Percentiles rank a stretch among this genome's conserved stretches.
These are phyloP conservation scores for Poeciliopsis prolifica DNA, from an alignment of 2,113 vertebrate species.

Conservation along the genomic window DNA sequence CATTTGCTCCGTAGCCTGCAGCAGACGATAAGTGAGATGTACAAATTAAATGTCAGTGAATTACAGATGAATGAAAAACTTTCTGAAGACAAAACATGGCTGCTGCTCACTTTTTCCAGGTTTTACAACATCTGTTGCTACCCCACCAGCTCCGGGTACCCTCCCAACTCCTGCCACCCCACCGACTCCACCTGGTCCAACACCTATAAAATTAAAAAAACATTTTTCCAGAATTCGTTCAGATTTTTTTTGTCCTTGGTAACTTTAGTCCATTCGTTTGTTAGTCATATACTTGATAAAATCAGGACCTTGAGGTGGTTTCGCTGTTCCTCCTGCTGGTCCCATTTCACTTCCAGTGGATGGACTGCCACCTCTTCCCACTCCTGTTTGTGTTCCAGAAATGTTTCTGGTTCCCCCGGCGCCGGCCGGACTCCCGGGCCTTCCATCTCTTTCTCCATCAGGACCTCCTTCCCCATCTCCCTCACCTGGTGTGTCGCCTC, in stretches of 20 bases:
- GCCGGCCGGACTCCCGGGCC: slow-evolving; percentile 29
- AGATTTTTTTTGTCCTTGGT: background rate
- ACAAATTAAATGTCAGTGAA: background rate
- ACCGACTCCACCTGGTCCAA: slow-evolving; percentile 28
- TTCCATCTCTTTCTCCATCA: slow-evolving; percentile 56
- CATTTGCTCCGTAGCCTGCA: slow-evolving; percentile 70
- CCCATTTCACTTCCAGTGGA: slow-evolving; percentile 48
- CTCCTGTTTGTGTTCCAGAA: slow-evolving; percentile 23
- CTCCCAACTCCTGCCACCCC: slow-evolving; percentile 31
- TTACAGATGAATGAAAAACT: background rate
- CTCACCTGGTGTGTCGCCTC: slow-evolving; percentile 80
- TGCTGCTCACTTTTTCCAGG: slow-evolving; percentile 72
- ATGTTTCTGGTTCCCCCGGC: slow-evolving; percentile 29
- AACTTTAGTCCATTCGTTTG: background rate
- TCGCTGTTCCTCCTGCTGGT: slow-evolving; percentile 55
- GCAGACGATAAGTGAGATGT: slow-evolving; percentile 2
- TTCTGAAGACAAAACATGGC: slow-evolving; percentile 7
- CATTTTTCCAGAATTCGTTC: background rate
- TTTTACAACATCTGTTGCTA: slow-evolving; percentile 63
- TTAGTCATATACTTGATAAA: background rate
- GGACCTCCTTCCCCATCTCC: slow-evolving; percentile 68
- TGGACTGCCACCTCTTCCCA: slow-evolving; percentile 44
- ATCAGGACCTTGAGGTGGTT: slow-evolving; percentile 60
- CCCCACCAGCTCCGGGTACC: slow-evolving; percentile 48
- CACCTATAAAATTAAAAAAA: background rate